Base-by-base conservation (phyloP, 2,113 vertebrate species). In the Chascanopsetta lugubris region DNA sequence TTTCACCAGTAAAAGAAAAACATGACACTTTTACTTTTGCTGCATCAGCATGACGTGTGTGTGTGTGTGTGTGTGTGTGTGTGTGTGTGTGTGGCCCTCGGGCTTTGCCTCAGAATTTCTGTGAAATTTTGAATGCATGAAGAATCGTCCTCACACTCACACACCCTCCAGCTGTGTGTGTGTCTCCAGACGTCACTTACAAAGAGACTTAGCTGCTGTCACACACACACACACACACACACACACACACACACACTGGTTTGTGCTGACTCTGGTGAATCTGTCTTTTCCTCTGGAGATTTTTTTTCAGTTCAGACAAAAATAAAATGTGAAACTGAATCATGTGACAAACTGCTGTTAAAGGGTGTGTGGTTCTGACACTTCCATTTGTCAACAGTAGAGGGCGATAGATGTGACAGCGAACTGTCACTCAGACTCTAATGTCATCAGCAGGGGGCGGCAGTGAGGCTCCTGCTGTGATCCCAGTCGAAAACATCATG, bases 251-350 rank as follows among this genome's bases (percentile, higher is more conserved):
- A n/a, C 42, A 5, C 42, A 7, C 27, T 12, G 0, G 9, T 5
- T 21, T 18, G 17, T 20, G 80, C 84, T 79, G 74, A 86, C 46
- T 67, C 71, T 63, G 70, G 50, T 3, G 8, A 63, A 48, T 18
- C 38, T 42, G 15, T 7, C 6, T 18, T 18, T 42, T n/a, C 38
- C 38, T 42, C 38, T 8, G 17, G 38, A 42, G 38, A 40, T 42
- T 42, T 8, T 11, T 42, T 17, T 42, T 42, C 38, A 38, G 12
- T 15, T 3, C 12, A 13, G 10, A 9, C 10, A 34, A 34, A 8
- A 34, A 38, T 13, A 36, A 36, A 6, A 38, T 15, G 15, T 38
- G 12, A 5, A 38, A 38, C 12, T 38, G 13, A 38, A 38, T 38
- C n/a, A n/a, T 15, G 3, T 38, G 34, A 38, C 13, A 13, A 38